These are phyloP conservation scores for Bufotes viridis DNA, from an alignment of 2,797 vertebrate species.

Conservation along the genomic window DNA sequence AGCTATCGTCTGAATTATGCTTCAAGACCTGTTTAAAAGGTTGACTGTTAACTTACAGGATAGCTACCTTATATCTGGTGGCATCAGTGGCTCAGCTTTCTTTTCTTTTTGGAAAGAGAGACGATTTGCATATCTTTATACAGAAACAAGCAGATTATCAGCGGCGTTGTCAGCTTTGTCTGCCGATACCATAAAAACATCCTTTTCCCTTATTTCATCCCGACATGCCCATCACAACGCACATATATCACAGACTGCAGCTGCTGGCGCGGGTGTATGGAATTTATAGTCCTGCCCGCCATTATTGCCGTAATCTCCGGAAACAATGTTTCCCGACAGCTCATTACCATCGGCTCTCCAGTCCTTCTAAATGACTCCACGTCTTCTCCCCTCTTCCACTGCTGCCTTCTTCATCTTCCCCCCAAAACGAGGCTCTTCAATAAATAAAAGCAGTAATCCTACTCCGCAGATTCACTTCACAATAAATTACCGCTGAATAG, in stretches of 20 bases:
- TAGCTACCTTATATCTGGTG: too few species aligned
- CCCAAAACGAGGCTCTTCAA: not conserved
- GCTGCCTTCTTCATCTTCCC: not conserved
- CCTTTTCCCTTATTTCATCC: not conserved
- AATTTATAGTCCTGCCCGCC: not conserved
- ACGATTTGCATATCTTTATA: too few species aligned
- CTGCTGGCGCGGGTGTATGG: not conserved
- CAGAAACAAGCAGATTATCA: not conserved
- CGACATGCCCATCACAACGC: not conserved
- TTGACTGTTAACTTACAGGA: too few species aligned
- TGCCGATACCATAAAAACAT: slow-evolving; percentile 16
- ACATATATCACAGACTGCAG: not conserved
- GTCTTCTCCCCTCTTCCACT: not conserved
- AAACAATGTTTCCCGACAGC: slow-evolving; percentile 17
- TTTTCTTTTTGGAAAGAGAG: too few species aligned
- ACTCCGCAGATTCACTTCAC: not conserved
- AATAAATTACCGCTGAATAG: not conserved
- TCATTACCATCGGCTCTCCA: slow-evolving; percentile 23
- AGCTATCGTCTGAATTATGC: too few species aligned
- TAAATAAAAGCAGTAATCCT: slow-evolving; percentile 7
- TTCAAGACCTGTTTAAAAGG: too few species aligned
- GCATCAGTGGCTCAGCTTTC: too few species aligned
- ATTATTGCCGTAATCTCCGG: not conserved
- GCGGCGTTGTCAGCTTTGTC: not conserved
- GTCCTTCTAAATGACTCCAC: not conserved